These are phyloP conservation scores for Carettochelys insculpta DNA, from an alignment of 2,113 vertebrate genomes.

Conservation along the genomic window DNA sequence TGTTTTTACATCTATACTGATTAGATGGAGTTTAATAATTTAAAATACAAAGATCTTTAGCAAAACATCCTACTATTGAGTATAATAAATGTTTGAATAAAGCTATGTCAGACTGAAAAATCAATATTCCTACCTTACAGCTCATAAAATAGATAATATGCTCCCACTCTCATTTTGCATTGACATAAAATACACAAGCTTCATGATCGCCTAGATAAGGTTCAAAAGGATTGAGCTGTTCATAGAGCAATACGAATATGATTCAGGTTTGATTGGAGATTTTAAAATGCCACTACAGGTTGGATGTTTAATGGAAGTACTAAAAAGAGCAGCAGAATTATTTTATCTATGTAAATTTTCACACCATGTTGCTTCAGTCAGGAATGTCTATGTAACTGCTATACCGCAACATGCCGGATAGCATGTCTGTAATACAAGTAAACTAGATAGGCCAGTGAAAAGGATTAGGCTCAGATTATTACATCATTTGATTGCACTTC, in stretches of 20 bases:
- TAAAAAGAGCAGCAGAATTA: not conserved
- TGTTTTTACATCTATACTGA: not conserved
- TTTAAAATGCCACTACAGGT: not conserved
- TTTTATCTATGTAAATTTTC: not conserved
- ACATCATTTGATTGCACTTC: not conserved
- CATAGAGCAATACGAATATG: not conserved
- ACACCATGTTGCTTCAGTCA: not conserved
- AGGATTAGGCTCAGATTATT: not conserved
- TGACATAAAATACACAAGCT: not conserved
- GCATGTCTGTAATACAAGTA: not conserved
- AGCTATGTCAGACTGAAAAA: not conserved
- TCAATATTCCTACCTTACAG: not conserved
- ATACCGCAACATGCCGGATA: no score
- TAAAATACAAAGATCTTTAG: not conserved
- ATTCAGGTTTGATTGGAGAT: not conserved
- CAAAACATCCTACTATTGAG: not conserved
- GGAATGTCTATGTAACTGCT: not conserved
- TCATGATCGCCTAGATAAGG: not conserved
- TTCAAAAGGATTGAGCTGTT: not conserved
- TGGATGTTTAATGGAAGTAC: not conserved
- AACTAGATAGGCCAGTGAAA: not conserved
- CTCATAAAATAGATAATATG: fast-evolving
- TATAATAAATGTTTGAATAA: not conserved
- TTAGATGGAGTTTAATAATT: not conserved
- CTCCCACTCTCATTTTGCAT: fast-evolving